These are phyloP conservation scores for Acheta domesticus DNA, from an alignment of 2,888 invertebrate species.

Conservation along the genomic window DNA sequence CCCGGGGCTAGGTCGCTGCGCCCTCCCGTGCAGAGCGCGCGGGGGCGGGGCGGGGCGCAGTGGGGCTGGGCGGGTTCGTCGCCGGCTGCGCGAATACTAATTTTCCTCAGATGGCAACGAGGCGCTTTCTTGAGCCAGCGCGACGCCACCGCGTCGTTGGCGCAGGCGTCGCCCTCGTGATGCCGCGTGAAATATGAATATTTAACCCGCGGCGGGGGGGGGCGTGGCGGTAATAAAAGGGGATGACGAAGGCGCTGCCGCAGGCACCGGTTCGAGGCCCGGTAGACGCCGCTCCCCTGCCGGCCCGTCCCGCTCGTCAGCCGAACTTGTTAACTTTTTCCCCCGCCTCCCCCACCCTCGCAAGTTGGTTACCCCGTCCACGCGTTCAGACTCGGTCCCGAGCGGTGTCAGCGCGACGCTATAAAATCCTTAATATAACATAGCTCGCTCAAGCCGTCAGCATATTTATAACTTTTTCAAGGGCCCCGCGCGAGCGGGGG, in stretches of 20 bases:
- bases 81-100: too few species aligned
- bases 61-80: too few species aligned
- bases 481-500: neutral
- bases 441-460: neutral
- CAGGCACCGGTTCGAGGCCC: neutral
- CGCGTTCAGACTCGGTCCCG: neutral
- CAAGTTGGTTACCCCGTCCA: neutral
- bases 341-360: neutral
- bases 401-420: conserved; percentile 3
- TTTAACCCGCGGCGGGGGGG: neutral
- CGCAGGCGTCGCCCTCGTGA: neutral
- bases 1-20: too few species aligned
- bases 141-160: too few species aligned
- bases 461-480: conserved; percentile 10
- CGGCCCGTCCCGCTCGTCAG: neutral
- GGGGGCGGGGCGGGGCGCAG: too few species aligned
- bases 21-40: too few species aligned
- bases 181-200: neutral
- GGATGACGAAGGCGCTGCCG: neutral
- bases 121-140: too few species aligned
- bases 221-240: neutral
- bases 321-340: neutral
- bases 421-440: conserved; percentile 9
- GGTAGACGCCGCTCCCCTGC: neutral
- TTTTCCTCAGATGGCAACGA: too few species aligned